These are phyloP conservation scores for Timandra comae DNA, from an alignment of 2,888 invertebrate genomes.

Conservation along the genomic window DNA sequence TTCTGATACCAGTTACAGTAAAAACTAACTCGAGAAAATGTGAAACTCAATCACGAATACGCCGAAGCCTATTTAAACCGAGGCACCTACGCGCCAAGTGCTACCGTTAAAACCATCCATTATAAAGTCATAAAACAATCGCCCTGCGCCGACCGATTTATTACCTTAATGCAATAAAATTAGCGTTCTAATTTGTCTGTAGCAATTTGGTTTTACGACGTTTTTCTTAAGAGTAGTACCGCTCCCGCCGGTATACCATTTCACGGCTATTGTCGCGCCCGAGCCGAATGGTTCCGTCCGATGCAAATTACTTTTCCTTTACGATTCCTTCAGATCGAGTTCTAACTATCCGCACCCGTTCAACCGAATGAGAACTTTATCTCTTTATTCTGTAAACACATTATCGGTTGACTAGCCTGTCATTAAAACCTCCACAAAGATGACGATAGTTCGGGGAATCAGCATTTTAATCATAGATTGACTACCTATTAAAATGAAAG, in stretches of 20 bases:
- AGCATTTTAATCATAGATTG: too few relatives aligned
- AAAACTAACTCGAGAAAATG: too few relatives aligned
- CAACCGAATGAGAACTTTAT: constrained; percentile 30
- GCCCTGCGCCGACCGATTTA: constrained; percentile 50
- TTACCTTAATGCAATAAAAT: constrained; percentile 63
- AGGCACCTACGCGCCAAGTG: constrained; percentile 25
- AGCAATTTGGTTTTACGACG: constrained; percentile 57
- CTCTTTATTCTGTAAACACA: not conserved
- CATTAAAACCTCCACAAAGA: too few relatives aligned
- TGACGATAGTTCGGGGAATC: too few relatives aligned
- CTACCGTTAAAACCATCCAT: constrained; percentile 56
- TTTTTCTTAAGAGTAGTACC: constrained; percentile 34
- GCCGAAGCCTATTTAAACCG: constrained; percentile 28
- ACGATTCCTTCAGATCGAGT: constrained; percentile 48
- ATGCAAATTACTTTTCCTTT: constrained; percentile 69
- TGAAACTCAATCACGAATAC: too few relatives aligned
- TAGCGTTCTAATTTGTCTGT: constrained; percentile 67
- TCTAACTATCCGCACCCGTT: constrained; percentile 27
- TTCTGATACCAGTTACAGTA: too few relatives aligned
- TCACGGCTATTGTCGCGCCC: constrained; percentile 61
- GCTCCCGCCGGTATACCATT: constrained; percentile 53
- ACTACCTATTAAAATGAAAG: too few relatives aligned
- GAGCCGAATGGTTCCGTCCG: constrained; percentile 37
- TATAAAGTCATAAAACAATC: constrained; percentile 60
- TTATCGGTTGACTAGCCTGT: too few relatives aligned